A percentile compares a stretch with the other conserved stretches of the same genome.
These are phyloP conservation scores for Mesoligia furuncula DNA, from an alignment of 2,888 invertebrate genomes.

Conservation along the genomic window DNA sequence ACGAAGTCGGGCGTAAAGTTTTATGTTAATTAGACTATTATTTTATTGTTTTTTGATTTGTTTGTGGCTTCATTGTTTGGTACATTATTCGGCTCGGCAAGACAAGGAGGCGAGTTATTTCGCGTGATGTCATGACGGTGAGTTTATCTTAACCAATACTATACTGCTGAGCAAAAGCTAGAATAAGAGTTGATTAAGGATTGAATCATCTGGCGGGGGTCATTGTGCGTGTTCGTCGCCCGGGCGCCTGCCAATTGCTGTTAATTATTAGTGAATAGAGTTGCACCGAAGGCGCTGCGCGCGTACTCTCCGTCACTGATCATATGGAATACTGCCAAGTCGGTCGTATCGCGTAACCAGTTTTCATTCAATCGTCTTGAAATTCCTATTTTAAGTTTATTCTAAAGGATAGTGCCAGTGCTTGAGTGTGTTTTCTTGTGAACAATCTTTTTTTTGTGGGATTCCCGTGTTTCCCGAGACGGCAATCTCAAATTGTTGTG, in stretches of 20 bases:
- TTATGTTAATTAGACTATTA: conserved; percentile 36
- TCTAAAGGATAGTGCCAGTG: conserved; percentile 49
- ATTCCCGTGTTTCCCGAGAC: conserved; percentile 10
- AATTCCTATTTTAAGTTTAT: conserved; percentile 61
- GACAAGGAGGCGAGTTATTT: conserved; percentile 68
- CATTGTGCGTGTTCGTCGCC: conserved; percentile 76
- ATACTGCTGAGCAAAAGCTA: conserved; percentile 35
- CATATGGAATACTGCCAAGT: conserved; percentile 86
- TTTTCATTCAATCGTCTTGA: conserved; percentile 62
- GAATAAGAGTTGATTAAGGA: conserved; percentile 40
- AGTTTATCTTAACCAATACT: conserved; percentile 69
- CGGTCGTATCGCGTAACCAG: conserved; percentile 76
- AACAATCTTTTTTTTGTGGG: conserved; percentile 14
- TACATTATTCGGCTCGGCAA: conserved; percentile 47
- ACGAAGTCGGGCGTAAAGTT: conserved; percentile 35
- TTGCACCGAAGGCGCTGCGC: conserved; percentile 69
- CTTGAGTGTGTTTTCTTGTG: conserved; percentile 36
- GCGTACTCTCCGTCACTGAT: conserved; percentile 69
- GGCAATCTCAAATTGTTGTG: conserved; percentile 5
- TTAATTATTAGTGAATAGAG: conserved; percentile 77
- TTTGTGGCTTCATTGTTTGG: conserved; percentile 69
- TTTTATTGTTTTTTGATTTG: conserved; percentile 52
- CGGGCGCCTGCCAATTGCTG: conserved; percentile 76
- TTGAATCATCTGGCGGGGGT: conserved; percentile 72
- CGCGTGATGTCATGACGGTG: conserved; percentile 81